Evolutionary conservation across 2,113 vertebrate species (phyloP).

Genomic region (Callorhinus ursinus): DNA sequence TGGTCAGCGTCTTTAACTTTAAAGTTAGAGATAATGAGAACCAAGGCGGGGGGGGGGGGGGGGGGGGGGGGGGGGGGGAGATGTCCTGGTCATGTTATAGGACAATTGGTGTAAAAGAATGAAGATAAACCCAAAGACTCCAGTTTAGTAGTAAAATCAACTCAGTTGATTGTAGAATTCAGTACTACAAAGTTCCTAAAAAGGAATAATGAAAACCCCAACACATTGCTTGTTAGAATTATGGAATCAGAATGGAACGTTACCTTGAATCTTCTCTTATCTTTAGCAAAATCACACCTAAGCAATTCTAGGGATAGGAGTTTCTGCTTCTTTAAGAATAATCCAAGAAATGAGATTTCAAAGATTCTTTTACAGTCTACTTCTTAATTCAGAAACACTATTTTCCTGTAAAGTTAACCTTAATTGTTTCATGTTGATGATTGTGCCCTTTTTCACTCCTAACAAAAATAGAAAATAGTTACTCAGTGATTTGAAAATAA

Average conservation of each 20-base stretch:
- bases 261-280: neutral
- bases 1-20: neutral
- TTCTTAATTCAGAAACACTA: neutral
- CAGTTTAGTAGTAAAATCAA: neutral
- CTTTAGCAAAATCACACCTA: neutral
- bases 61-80: no score
- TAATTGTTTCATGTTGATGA: neutral
- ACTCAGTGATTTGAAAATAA: slow-evolving; percentile 18
- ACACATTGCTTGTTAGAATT: neutral
- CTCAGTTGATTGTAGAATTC: neutral
- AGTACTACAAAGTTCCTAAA: neutral
- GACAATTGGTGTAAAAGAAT: neutral
- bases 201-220: neutral
- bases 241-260: neutral
- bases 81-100: neutral
- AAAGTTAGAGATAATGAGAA: neutral
- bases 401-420: neutral
- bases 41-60: neutral
- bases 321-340: neutral
- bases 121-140: neutral
- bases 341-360: neutral
- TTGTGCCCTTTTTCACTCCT: neutral
- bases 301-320: neutral
- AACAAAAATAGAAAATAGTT: neutral
- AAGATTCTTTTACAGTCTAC: neutral